Evolutionary conservation across 2,888 invertebrate genomes (phyloP), one percentile per base, ranked within the genome.

Genomic region (Mallateleia sp.): DNA sequence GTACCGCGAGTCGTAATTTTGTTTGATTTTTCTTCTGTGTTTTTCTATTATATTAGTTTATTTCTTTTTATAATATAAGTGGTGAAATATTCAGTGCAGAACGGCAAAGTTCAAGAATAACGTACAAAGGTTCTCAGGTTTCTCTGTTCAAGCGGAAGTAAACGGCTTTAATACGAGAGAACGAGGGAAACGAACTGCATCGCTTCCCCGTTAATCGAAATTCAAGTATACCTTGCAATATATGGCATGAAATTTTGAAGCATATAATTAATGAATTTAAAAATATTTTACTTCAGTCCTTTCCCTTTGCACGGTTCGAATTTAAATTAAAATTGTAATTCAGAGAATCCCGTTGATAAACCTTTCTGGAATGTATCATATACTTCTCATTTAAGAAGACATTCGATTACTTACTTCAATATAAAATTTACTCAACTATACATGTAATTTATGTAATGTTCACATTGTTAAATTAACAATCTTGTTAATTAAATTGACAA

Each of bases 61-160:
- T 82, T 75, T 75, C 74, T 69, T 82, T 75, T 78, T 62, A 47
- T 83, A 78, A 50, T 58, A 56, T 56, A 72, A 78, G 71, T 66
- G 69, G 83, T 71, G 77, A 83, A 83, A 77, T 83, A 77, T 83
- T 77, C 72, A 67, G 72, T 42, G 52, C 42, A 25, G 64, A 78
- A 83, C 66, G 78, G 71, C 56, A 72, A 83, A 83, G 77, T 83
- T 83, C 72, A 78, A 83, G 78, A 83, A 83, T 64, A 83, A 77
- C 77, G 77, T 83, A 77, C 71, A 83, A 77, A 83, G 83, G 83
- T 83, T 83, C 77, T 77, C 83, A 83, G 83, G 83, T 83, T 83
- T 75, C 83, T 69, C 83, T 83, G 83, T 83, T 83, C 83, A 62
- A 38, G 78, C 78, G 78, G 72, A 83, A 83, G 71, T 83, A 78